Evolutionary conservation across 2,797 vertebrate species (phyloP).

Genomic region (Sebastolobus altivelis): DNA sequence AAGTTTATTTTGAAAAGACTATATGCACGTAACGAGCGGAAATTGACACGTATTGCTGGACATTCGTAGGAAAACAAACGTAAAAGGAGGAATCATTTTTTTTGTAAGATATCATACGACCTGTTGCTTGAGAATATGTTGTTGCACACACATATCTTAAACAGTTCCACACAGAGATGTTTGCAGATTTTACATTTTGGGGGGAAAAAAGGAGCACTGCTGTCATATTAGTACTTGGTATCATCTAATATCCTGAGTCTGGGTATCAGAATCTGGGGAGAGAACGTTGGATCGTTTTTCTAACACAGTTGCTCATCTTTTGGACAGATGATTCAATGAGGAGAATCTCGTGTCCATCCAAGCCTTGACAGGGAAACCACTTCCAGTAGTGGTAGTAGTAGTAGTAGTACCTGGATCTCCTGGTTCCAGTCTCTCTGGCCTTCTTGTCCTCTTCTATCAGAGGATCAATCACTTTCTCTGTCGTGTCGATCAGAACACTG

Average conservation of each 20-base stretch:
- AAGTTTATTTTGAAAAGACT: too few species aligned
- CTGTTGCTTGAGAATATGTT: too few species aligned
- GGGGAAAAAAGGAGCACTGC: not conserved
- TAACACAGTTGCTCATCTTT: not conserved
- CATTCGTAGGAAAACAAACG: too few species aligned
- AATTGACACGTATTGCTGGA: too few species aligned
- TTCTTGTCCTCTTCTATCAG: slow-evolving; percentile 92
- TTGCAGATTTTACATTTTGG: not conserved
- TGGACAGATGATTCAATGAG: not conserved
- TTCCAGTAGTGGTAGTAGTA: not conserved
- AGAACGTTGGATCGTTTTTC: not conserved
- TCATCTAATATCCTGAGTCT: not conserved
- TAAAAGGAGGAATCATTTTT: too few species aligned
- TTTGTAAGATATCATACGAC: too few species aligned
- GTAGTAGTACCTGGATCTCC: slow-evolving; percentile 64
- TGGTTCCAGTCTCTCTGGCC: slow-evolving; percentile 79
- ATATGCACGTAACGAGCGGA: too few species aligned
- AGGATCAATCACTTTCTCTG: slow-evolving; percentile 97
- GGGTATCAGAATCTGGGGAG: not conserved
- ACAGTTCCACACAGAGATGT: not conserved
- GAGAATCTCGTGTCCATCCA: not conserved
- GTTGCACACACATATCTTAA: not conserved
- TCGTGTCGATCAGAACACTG: slow-evolving; percentile 94
- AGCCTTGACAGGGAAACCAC: not conserved
- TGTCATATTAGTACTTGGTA: not conserved